Base-by-base conservation (phyloP, 1,140 invertebrate species). In the Eurytemora carolleeae region DNA sequence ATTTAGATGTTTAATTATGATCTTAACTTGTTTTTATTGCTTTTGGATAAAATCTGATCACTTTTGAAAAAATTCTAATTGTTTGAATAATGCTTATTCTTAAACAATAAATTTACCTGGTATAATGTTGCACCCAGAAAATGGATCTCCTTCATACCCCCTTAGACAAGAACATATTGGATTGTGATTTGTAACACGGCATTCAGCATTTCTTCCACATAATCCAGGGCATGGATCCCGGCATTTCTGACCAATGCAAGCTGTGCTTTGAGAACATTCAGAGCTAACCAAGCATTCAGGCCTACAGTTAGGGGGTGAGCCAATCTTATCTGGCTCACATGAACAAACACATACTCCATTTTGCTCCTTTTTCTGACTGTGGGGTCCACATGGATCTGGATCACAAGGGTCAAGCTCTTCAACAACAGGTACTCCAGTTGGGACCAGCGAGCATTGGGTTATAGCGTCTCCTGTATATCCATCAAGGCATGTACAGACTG, bases 231-330 rank as follows among this genome's bases (percentile, higher is more conserved):
- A 66, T 3, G 84, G 84, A 69, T 85, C 80, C 63, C 72, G 73
- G 67, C 83, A 85, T 24, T 78, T 75, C 64, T 79, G 76, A 63
- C 81, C 81, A n/a, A 87, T 80, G 69, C 87, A 91, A 1, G 85
- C 84, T 65, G 84, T 58, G 15, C 82, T 79, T 1, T 76, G 74
- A 0, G 82, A 72, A 68, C 87, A 91, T 66, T 87, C 86, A 12
- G 84, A 82, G 71, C 85, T 82, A 20, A 84, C 84, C 64, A 84
- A 78, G 65, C 81, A 84, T 59, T 85, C 83, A 0, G 85, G 82
- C 53, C 80, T 71, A 24, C 65, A 69, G 66, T 68, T 78, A 54
- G 58, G 66, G 16, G 72, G 71, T 61, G 70, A 62, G 56, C 72
- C 72, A 61, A 67, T 67, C 59, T 71, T 72, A 16, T 67, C 66